phyloP scores from a whole-genome alignment of 2,113 vertebrate species.

The Poeciliopsis occidentalis region DNA sequence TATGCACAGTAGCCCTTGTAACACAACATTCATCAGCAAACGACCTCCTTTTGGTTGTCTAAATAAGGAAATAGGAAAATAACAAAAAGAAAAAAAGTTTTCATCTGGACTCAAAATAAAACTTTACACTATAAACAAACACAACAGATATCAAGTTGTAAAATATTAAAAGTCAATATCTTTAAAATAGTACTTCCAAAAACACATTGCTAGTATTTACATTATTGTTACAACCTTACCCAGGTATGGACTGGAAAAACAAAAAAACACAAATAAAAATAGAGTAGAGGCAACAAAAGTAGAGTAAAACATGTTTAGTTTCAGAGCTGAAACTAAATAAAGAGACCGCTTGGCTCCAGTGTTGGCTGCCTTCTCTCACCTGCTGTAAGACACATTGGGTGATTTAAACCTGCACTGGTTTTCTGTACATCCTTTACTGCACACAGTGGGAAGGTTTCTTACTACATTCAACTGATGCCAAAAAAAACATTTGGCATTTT shows the following conservation, averaged over 20 bases:
- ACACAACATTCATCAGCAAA: slow-evolving; percentile 46
- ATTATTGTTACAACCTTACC: slow-evolving; percentile 66
- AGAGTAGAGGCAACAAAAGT: slow-evolving; percentile 1
- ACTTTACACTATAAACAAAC: slow-evolving; percentile 43
- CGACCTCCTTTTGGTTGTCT: slow-evolving; percentile 9
- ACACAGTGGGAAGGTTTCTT: slow-evolving; percentile 58
- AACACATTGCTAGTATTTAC: slow-evolving; percentile 59
- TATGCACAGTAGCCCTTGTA: slow-evolving; percentile 65
- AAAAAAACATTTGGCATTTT: slow-evolving; percentile 32
- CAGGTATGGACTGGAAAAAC: slow-evolving; percentile 13
- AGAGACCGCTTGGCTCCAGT: slow-evolving; percentile 46
- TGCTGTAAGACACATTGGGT: slow-evolving; percentile 64
- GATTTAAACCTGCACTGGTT: slow-evolving; percentile 45
- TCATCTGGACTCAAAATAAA: slow-evolving; percentile 22
- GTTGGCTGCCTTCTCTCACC: slow-evolving; percentile 49
- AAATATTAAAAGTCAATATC: slow-evolving; percentile 31
- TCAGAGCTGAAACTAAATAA: slow-evolving; percentile 14
- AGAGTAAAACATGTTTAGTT: slow-evolving; percentile 4
- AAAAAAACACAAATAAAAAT: not conserved
- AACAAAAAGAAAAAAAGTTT: slow-evolving; percentile 31
- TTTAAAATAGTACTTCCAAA: slow-evolving; percentile 51
- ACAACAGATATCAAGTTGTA: slow-evolving; percentile 21
- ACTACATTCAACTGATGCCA: slow-evolving; percentile 66
- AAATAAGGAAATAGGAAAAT: slow-evolving; percentile 16
- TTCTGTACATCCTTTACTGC: slow-evolving; percentile 34